These are phyloP conservation scores for Pherbina coryleti DNA, from an alignment of 2,888 invertebrate species.

Conservation along the genomic window DNA sequence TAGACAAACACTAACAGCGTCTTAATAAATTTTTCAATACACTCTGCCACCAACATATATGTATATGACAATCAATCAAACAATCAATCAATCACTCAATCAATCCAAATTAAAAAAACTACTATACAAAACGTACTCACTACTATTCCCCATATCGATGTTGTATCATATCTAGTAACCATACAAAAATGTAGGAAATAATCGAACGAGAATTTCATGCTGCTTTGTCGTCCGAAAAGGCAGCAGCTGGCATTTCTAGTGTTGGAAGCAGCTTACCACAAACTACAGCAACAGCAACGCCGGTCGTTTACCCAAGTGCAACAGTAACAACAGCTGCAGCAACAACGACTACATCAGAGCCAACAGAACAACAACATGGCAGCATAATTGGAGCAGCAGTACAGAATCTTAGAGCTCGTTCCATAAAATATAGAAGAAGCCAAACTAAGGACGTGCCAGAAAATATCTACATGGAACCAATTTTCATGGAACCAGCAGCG, in stretches of 20 bases:
- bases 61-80: background rate
- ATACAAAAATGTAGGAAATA: conserved; percentile 64
- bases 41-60: background rate
- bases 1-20: background rate
- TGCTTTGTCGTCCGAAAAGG: conserved; percentile 69
- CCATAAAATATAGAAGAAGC: conserved; percentile 55
- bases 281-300: conserved; percentile 47
- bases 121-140: conserved; percentile 37
- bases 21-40: background rate
- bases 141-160: conserved; percentile 47
- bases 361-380: conserved; percentile 60
- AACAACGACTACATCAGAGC: conserved; percentile 50
- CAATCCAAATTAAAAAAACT: conserved; percentile 13
- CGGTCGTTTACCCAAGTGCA: conserved; percentile 40
- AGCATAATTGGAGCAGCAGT: conserved; percentile 63
- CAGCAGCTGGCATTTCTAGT: conserved; percentile 55
- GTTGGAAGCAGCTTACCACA: conserved; percentile 46
- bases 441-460: conserved; percentile 42
- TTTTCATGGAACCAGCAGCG: background rate
- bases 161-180: conserved; percentile 53
- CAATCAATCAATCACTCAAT: background rate
- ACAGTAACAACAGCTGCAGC: conserved; percentile 42
- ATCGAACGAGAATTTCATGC: conserved; percentile 69
- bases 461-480: conserved; percentile 40
- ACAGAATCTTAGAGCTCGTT: conserved; percentile 62